A percentile compares a stretch with the other conserved stretches of the same genome.
phyloP scores from a whole-genome alignment of 2,113 vertebrate species.

The Halichoeres trimaculatus region DNA sequence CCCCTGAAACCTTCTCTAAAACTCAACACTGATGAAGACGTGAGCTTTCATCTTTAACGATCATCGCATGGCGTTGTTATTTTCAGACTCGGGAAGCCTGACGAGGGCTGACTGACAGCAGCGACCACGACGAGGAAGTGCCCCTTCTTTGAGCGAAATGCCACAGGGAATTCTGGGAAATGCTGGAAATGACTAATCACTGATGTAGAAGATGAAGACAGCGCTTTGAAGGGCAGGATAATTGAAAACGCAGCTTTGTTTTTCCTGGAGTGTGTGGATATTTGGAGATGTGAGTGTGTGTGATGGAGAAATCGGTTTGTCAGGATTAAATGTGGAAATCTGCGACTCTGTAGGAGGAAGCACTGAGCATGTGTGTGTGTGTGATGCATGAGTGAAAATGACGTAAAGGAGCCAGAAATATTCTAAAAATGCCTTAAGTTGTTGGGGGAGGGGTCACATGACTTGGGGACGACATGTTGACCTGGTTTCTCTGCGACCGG shows the following conservation, averaged over 20 bases:
- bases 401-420: conserved; percentile 55
- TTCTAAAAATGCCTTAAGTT: conserved; percentile 76
- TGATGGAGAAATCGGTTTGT: neutral
- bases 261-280: neutral
- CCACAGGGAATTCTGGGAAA: conserved; percentile 30
- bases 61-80: too few species aligned
- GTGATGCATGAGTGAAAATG: conserved; percentile 63
- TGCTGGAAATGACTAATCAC: conserved; percentile 8
- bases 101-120: conserved; percentile 2
- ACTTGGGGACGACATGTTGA: conserved; percentile 56
- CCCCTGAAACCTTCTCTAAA: too few species aligned
- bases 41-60: too few species aligned
- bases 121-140: neutral
- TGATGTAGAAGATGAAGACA: neutral
- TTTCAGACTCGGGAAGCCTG: neutral
- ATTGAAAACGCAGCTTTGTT: neutral
- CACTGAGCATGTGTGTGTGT: neutral
- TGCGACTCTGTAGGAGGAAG: neutral
- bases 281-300: neutral
- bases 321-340: too few species aligned
- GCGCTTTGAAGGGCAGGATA: neutral
- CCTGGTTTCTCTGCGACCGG: conserved; percentile 50
- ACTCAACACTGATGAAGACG: too few species aligned
- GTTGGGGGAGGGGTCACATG: conserved; percentile 75
- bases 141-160: neutral